These are phyloP conservation scores for Phengaris arion DNA, from an alignment of 2,888 invertebrate genomes.

Conservation along the genomic window DNA sequence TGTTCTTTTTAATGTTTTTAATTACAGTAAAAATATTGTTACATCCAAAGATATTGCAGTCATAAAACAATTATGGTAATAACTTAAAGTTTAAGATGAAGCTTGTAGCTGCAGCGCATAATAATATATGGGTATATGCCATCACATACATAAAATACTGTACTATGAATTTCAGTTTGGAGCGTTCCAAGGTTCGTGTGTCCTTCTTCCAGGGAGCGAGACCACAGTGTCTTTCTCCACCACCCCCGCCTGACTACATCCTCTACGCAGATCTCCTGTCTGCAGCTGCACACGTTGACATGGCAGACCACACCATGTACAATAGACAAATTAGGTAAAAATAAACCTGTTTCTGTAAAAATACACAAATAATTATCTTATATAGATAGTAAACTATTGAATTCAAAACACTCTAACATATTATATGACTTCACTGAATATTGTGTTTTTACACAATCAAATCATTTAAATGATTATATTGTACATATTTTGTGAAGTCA, in stretches of 20 bases:
- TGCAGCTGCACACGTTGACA: constrained; percentile 67
- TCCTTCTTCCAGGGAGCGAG: constrained; percentile 90
- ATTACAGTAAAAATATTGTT: neutral
- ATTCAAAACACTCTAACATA: too few species aligned
- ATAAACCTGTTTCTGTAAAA: too few species aligned
- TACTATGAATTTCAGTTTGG: constrained; percentile 80
- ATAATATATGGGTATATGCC: neutral
- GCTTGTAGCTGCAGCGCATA: neutral
- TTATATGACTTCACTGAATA: too few species aligned
- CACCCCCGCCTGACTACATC: constrained; percentile 73
- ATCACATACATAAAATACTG: neutral
- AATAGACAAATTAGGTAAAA: constrained; percentile 84
- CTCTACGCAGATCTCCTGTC: constrained; percentile 68
- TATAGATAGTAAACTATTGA: too few species aligned
- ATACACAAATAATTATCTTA: too few species aligned
- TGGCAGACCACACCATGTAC: constrained; percentile 75
- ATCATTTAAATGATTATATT: too few species aligned
- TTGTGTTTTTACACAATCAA: too few species aligned
- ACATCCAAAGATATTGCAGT: neutral
- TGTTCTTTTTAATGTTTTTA: neutral
- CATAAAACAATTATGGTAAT: neutral
- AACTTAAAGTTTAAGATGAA: neutral
- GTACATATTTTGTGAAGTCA: too few species aligned
- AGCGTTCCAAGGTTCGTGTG: constrained; percentile 89
- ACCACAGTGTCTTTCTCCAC: constrained; percentile 84